Evolutionary conservation across 2,113 vertebrate species (phyloP), one percentile per base, ranked within the genome.

Genomic region (Lanius ludovicianus): DNA sequence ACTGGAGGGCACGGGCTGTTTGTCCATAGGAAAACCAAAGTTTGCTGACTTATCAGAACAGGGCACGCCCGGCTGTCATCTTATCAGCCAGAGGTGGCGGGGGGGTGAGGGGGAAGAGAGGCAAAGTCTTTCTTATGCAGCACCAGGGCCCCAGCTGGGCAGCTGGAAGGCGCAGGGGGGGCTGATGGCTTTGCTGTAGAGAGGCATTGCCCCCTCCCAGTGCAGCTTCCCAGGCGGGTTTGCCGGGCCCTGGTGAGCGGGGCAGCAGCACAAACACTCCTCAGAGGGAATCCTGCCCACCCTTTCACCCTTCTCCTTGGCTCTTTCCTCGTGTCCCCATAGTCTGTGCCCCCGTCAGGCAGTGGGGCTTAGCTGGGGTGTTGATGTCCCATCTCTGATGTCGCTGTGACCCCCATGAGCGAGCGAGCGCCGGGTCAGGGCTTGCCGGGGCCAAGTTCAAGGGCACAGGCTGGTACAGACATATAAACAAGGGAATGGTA

Each of bases 401-500:
- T 93, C 19, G 70, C 95, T 18, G 33, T 97, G 97, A 97, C 96
- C 91, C 18, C 91, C 75, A 27, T 85, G 94, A 97, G 79, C 11
- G 69, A 97, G 96, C 24, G 37, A 90, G 95, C 37, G 39, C 94
- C 31, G 41, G 98, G 98, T 96, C 95, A 37, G 95, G 97, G 96
- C 95, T 96, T 65, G 15, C 52, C 14, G 78, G 96, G 97, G 96
- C 97, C 98, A 98, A 98, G 98, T 98, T 98, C 98, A 98, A 98
- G 98, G 98, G 97, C 98, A 97, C 97, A 30, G 95, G 89, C 97
- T 98, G 97, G 97, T 97, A 98, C 97, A 97, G 97, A 97, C 80
- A 7, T 92, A 98, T 97, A 98, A 98, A 98, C 98, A 98, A 97
- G 97, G 96, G 96, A 97, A 97, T 98, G 97, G 98, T 98, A 98